Evolutionary conservation across 2,888 invertebrate genomes (phyloP).

Genomic region (Drosophila colorata): DNA sequence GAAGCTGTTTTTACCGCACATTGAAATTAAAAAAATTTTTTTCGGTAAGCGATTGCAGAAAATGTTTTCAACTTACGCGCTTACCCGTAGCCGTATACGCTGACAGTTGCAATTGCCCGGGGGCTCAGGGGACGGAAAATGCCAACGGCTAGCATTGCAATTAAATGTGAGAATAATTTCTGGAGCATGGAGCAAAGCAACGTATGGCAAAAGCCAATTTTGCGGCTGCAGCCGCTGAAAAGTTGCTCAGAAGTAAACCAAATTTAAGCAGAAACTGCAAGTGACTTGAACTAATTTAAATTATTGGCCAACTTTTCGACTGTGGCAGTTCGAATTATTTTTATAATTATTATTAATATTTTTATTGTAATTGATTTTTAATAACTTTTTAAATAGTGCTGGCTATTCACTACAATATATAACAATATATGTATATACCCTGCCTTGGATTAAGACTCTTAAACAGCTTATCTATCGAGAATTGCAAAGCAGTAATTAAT

Average conservation of each 20-base stretch:
- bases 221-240: conserved; percentile 4
- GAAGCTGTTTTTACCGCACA: conserved; percentile 41
- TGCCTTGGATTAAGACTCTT: no score
- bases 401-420: neutral
- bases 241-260: neutral
- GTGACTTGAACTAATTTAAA: conserved; percentile 6
- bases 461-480: no score
- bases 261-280: conserved; percentile 41
- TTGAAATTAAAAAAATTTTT: conserved; percentile 42
- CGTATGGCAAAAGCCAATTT: conserved; percentile 21
- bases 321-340: no score
- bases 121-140: conserved; percentile 3
- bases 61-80: conserved; percentile 28
- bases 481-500: no score
- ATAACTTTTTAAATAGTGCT: no score
- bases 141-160: conserved; percentile 42
- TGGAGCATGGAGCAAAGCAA: conserved; percentile 33
- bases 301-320: neutral
- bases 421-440: no score
- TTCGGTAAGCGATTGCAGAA: conserved; percentile 23
- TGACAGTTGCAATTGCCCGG: conserved; percentile 49
- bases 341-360: neutral
- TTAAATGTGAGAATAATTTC: conserved; percentile 61
- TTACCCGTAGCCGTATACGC: conserved; percentile 21
- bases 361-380: no score